Evolutionary conservation across 2,888 invertebrate species (phyloP), one percentile per base, ranked within the genome.

Genomic region (Coleophora deauratella): DNA sequence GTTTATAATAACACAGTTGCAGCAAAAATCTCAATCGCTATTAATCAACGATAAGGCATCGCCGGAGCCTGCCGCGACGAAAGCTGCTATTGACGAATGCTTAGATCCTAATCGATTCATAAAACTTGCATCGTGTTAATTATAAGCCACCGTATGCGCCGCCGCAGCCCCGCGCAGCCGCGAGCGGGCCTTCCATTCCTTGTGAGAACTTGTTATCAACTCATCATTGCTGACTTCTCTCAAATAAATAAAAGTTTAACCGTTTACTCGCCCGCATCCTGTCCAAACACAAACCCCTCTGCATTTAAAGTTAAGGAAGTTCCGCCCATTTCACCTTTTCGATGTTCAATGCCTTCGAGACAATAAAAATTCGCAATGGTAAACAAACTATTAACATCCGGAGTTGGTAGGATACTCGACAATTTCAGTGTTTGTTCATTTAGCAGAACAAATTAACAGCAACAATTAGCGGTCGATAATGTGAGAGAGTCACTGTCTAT

Each of bases 21-120:
- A 56, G 73, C 69, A 59, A 79, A 82, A 84, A 81, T 79, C 82
- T 81, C 80, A 76, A 81, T 80, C 69, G 78, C 72, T 67, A 84
- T 85, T 75, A 77, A 82, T 85, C 82, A 84, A 65, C 64, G 81
- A 82, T 82, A 84, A 78, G 69, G 55, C 59, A 82, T 82, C 79
- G 60, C 53, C 50, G 55, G 69, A 66, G 67, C 62, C 57, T 61
- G 63, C 66, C 61, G 67, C 74, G 75, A 74, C 72, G 78, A 79
- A 77, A 77, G 77, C 79, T 73, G 75, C 73, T 75, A 85, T 84
- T 82, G 85, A 85, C 77, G 81, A 85, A 85, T 85, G 85, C 84
- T 84, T 82, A 84, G 85, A 85, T 85, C 67, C 71, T 81, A 85
- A 85, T 85, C 85, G 79, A 77, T 81, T 84, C 79, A 84, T 82